Evolutionary conservation across 2,888 invertebrate species (phyloP).

Genomic region (Drosophila planitibia): DNA sequence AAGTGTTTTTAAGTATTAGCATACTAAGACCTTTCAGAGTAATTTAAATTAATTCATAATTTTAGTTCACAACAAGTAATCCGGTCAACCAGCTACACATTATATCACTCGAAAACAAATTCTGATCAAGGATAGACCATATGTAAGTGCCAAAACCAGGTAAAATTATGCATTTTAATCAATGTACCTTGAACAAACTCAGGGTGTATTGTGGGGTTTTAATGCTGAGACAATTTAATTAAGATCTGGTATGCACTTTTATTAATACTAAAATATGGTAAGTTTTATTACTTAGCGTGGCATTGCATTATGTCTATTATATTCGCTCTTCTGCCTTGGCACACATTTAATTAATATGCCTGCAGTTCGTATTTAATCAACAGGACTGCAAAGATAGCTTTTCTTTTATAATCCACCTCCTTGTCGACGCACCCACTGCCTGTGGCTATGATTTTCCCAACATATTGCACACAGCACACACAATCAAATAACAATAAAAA

Average conservation of each 20-base stretch:
- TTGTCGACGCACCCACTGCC: not conserved
- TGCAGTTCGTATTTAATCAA: not conserved
- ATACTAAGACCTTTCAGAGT: rapidly evolving
- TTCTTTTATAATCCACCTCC: not conserved
- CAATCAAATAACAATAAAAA: conserved; percentile 62
- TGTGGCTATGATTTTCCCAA: conserved; percentile 22
- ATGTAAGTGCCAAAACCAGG: not conserved
- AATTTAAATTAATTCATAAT: not conserved
- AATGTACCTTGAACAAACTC: not conserved
- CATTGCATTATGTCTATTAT: not conserved
- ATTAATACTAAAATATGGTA: not conserved
- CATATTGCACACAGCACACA: conserved; percentile 42
- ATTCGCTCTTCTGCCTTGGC: not conserved
- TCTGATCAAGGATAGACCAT: not conserved
- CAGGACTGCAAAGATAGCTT: not conserved
- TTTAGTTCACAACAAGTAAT: not conserved
- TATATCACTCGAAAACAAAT: not conserved
- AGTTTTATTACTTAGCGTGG: not conserved
- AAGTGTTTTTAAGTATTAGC: not conserved
- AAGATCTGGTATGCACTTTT: not conserved
- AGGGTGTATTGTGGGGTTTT: not conserved
- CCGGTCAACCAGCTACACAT: not conserved
- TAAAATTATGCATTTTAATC: not conserved
- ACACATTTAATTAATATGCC: not conserved
- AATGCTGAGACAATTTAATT: not conserved